Percentiles rank a stretch among this genome's conserved stretches.
Evolutionary conservation across 2,888 invertebrate species (phyloP).

Genomic region (Amphipoea lucens): DNA sequence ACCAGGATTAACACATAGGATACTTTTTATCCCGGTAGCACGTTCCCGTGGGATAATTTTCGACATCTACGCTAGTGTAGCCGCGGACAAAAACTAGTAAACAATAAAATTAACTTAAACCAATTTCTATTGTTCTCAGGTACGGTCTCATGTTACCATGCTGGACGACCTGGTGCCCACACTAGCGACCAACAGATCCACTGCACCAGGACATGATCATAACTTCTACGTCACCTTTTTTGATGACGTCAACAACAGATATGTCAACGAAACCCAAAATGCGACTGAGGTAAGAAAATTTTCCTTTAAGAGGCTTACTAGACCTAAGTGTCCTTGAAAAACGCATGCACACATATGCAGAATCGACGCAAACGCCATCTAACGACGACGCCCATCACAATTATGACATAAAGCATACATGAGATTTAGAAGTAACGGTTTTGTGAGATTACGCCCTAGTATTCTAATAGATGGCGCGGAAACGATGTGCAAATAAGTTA

Average conservation of each 20-base stretch:
- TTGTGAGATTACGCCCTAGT: no score
- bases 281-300: slow-evolving; percentile 76
- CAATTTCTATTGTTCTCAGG: slow-evolving; percentile 35
- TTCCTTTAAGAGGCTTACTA: no score
- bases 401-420: no score
- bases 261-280: slow-evolving; percentile 76
- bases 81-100: not conserved
- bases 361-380: no score
- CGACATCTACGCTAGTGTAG: not conserved
- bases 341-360: no score
- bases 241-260: slow-evolving; percentile 74
- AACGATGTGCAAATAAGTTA: no score
- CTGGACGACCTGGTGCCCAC: slow-evolving; percentile 81
- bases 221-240: slow-evolving; percentile 79
- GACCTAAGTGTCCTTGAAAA: no score
- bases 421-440: no score
- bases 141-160: slow-evolving; percentile 77
- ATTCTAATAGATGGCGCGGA: no score
- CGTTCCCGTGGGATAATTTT: not conserved
- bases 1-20: no score
- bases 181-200: slow-evolving; percentile 75
- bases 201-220: slow-evolving; percentile 71
- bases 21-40: no score
- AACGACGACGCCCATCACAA: no score
- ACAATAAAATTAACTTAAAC: not conserved